These are phyloP conservation scores for Cyclargus thomasi DNA, from an alignment of 1,140 invertebrate species.

Conservation along the genomic window DNA sequence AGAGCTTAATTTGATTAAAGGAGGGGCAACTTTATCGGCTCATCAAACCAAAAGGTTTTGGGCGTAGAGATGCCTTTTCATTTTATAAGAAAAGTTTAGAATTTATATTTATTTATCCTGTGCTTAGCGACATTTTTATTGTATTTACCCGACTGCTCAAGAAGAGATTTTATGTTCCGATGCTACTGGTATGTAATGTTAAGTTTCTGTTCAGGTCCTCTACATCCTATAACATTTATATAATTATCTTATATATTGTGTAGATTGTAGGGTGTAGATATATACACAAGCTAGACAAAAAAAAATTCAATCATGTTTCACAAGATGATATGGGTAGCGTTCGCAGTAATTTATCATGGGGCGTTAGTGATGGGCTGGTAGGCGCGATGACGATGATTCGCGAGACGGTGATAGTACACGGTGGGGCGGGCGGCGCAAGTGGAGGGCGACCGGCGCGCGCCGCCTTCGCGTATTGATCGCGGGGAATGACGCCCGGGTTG, in stretches of 20 bases:
- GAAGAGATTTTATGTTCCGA: too few relatives aligned
- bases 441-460: conserved; percentile 63
- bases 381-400: conserved; percentile 13
- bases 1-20: conserved; percentile 10
- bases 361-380: neutral
- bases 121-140: neutral
- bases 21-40: conserved; percentile 6
- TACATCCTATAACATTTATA: too few relatives aligned
- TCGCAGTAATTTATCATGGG: conserved; percentile 1
- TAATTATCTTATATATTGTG: too few relatives aligned
- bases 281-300: neutral
- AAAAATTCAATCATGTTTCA: neutral
- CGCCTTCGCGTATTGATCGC: conserved; percentile 64
- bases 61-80: neutral
- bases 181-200: too few relatives aligned
- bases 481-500: conserved; percentile 70
- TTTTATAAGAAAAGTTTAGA: neutral
- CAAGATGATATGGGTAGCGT: neutral
- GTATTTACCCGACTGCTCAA: neutral
- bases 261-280: too few relatives aligned
- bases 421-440: conserved; percentile 41
- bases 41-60: neutral
- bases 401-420: conserved; percentile 35
- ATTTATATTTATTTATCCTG: neutral
- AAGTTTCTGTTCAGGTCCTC: too few relatives aligned